Evolutionary conservation across 2,888 invertebrate species (phyloP), one percentile per base, ranked within the genome.

Genomic region (Myopa tessellatipennis): DNA sequence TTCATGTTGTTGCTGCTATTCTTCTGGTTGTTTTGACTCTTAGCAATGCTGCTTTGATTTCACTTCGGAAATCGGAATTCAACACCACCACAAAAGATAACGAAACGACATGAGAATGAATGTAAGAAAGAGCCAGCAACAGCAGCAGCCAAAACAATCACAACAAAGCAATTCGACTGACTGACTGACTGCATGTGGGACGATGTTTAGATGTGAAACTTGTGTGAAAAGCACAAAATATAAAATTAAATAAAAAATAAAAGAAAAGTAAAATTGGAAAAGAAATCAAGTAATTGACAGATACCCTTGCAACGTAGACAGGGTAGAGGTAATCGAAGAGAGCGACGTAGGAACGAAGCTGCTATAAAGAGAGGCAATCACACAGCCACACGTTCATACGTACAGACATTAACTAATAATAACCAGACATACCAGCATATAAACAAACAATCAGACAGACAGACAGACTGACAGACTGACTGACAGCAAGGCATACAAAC

Each of bases 21-120:
- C 45, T 18, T 72, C 4, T 52, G n/a, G 45, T 55, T 70, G 40
- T 70, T 52, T 70, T 70, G 34, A 36, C 16, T 61, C 18, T 61
- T 45, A 16, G 67, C 36, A 40, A 52, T 67, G 74, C 38, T 75
- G n/a, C 65, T 45, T 75, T 75, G 75, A 68, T 75, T 75, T 69
- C 69, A 75, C 69, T 65, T 74, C 69, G 69, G 75, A 69, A 75
- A 75, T 75, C 55, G 75, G 69, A 68, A 75, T 75, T 36, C 75
- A 60, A 58, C 16, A 74, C 38, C 34, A 74, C 26, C 14, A 74
- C 50, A 60, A 72, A 61, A 60, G 6, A 38, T 10, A 70, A 70
- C 36, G 36, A 71, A 12, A 26, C 26, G 14, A 8, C 18, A 26
- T n/a, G 16, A 2, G 26, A n/a, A 14, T 16, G 38, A n/a, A 10